Percentiles rank a stretch among this genome's conserved stretches.
Evolutionary conservation across 2,888 invertebrate genomes (phyloP).

Genomic region (Cerastis rubricosa): DNA sequence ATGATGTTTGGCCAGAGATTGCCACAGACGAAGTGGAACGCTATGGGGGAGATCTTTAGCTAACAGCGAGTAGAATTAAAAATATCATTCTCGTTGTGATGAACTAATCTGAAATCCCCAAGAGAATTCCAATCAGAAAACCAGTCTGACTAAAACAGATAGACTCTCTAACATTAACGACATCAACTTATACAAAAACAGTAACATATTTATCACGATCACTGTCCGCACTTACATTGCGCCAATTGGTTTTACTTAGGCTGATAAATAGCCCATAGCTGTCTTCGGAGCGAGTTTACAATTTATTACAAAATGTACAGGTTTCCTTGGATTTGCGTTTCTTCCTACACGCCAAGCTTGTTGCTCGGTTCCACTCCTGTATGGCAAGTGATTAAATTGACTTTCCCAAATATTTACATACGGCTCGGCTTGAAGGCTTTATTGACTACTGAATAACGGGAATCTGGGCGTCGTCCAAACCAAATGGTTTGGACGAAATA

Average conservation of each 20-base stretch:
- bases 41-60: neutral
- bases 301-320: slow-evolving; percentile 49
- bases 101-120: neutral
- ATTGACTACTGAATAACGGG: slow-evolving; percentile 16
- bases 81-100: neutral
- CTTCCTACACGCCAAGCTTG: slow-evolving; percentile 50
- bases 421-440: slow-evolving; percentile 18
- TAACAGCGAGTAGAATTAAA: neutral
- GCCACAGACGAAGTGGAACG: neutral
- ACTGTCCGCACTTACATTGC: slow-evolving; percentile 48
- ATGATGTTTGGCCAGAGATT: too few relatives aligned
- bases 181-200: slow-evolving; percentile 24
- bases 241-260: slow-evolving; percentile 60
- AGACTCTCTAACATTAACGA: neutral
- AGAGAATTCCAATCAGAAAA: neutral
- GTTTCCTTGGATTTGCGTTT: slow-evolving; percentile 34
- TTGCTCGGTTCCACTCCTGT: slow-evolving; percentile 25
- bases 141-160: neutral
- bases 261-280: slow-evolving; percentile 57
- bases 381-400: slow-evolving; percentile 39
- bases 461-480: neutral
- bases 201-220: slow-evolving; percentile 54
- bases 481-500: neutral
- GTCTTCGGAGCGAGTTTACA: slow-evolving; percentile 49
- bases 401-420: slow-evolving; percentile 57